phyloP scores from a whole-genome alignment of 2,113 vertebrate species.

The Petrocephalus zakoni region DNA sequence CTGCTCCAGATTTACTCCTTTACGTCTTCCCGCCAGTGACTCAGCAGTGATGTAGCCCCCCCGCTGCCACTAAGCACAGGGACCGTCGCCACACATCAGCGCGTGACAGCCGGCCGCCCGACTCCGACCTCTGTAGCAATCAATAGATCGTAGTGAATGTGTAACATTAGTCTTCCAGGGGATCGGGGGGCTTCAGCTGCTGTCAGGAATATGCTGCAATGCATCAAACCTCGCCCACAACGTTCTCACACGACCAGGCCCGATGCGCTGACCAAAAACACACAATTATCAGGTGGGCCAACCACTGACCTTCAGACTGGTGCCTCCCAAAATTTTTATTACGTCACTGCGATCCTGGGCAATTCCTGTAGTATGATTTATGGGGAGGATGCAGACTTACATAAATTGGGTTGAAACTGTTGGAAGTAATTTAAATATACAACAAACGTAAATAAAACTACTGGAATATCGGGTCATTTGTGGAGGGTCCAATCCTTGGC shows the following conservation, averaged over 20 bases:
- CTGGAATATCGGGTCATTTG: neutral
- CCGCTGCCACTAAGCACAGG: no score
- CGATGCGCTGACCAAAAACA: neutral
- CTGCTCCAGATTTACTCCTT: neutral
- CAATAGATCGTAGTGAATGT: neutral
- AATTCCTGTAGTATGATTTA: neutral
- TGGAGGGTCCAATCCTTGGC: neutral
- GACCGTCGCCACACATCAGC: no score
- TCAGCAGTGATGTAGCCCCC: neutral
- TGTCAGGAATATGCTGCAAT: neutral
- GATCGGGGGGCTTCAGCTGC: neutral
- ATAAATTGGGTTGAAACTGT: neutral
- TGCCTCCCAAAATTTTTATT: neutral
- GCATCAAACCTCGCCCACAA: neutral
- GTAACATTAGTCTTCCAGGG: neutral
- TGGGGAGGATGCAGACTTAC: neutral
- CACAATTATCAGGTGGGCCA: neutral
- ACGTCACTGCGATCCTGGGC: neutral
- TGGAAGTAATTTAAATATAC: neutral
- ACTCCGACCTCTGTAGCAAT: conserved; percentile 2
- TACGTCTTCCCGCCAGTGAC: no score
- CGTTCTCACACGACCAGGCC: neutral
- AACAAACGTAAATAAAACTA: neutral
- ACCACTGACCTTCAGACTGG: neutral
- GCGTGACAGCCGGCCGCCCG: neutral